A percentile compares a stretch with the other conserved stretches of the same genome.
Evolutionary conservation across 2,888 invertebrate genomes (phyloP).

Genomic region (Sicus ferrugineus): DNA sequence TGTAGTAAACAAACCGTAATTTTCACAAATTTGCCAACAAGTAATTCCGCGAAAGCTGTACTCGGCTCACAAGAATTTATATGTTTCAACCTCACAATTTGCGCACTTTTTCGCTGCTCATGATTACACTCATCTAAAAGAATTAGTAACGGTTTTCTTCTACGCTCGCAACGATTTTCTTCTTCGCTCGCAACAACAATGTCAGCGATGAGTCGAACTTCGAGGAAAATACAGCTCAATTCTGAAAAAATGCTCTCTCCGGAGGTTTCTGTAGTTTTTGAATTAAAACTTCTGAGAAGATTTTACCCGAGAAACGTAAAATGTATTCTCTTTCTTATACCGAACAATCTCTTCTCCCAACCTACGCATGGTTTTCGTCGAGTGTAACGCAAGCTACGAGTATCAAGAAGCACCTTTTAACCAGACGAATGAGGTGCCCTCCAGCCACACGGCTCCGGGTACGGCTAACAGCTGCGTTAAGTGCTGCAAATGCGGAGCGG

Average conservation of each 20-base stretch:
- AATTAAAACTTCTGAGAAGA: too few species aligned
- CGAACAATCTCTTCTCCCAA: too few species aligned
- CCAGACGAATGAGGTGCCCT: background rate
- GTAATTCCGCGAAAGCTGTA: constrained; percentile 52
- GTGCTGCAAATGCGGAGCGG: constrained; percentile 22
- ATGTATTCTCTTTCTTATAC: too few species aligned
- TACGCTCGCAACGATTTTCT: too few species aligned
- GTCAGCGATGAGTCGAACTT: too few species aligned
- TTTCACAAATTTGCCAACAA: constrained; percentile 62
- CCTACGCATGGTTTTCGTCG: constrained; percentile 5
- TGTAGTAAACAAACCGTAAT: constrained; percentile 60
- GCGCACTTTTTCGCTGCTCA: constrained; percentile 29
- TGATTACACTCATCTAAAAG: too few species aligned
- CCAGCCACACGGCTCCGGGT: background rate
- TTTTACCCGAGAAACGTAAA: too few species aligned
- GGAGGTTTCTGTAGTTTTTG: too few species aligned
- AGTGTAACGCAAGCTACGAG: background rate
- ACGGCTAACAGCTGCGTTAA: constrained; percentile 38
- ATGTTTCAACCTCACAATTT: constrained; percentile 51
- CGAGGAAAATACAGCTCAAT: too few species aligned
- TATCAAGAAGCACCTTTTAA: background rate
- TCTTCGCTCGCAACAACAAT: too few species aligned
- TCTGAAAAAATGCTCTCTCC: too few species aligned
- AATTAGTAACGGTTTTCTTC: too few species aligned
- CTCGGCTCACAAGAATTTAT: constrained; percentile 57